phyloP scores from a whole-genome alignment of 2,113 vertebrate species.

The Eidolon helvum region DNA sequence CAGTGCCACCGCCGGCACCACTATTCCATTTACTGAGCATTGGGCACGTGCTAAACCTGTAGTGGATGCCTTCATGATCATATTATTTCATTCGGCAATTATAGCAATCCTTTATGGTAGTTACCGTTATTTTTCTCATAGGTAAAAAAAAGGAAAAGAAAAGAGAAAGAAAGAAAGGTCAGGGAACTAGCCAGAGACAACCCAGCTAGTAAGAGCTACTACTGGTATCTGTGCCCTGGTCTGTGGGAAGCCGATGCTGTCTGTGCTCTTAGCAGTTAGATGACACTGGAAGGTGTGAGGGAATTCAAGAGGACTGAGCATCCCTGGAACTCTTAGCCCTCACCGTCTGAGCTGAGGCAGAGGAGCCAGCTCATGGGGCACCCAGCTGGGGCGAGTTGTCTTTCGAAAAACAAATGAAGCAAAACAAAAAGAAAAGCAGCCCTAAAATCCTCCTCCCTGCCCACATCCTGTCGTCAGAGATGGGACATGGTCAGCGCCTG shows the following conservation, averaged over 20 bases:
- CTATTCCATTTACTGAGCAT: rapidly evolving
- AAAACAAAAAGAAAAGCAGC: not conserved
- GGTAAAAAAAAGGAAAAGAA: not conserved
- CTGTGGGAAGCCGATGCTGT: not conserved
- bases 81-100: not conserved
- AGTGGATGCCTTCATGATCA: not conserved
- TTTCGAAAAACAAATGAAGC: not conserved
- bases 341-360: not conserved
- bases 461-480: not conserved
- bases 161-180: not conserved
- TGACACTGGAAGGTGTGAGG: not conserved
- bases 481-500: not conserved
- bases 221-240: not conserved
- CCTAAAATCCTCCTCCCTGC: not conserved
- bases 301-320: not conserved
- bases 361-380: not conserved
- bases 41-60: not conserved
- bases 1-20: rapidly evolving
- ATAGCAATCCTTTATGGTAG: no score
- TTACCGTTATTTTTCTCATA: not conserved
- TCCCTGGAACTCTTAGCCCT: not conserved
- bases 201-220: not conserved
- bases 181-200: not conserved
- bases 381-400: not conserved
- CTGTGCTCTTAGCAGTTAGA: not conserved